phyloP scores from a whole-genome alignment of 1,140 invertebrate genomes.

The Calycopis cecrops region DNA sequence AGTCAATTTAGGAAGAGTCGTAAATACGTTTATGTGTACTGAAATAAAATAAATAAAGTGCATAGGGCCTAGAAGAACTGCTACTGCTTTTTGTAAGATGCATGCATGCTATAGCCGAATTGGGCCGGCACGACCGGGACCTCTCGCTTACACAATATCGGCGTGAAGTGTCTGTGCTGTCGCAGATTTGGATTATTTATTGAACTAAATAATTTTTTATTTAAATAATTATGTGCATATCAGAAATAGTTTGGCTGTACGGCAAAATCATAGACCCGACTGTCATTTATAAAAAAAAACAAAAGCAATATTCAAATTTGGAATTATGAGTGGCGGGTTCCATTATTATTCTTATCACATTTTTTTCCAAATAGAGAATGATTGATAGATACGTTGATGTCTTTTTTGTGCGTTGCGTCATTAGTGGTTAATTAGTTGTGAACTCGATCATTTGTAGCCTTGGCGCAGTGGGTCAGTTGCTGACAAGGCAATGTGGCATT shows the following conservation, averaged over 20 bases:
- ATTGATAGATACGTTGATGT: slow-evolving; percentile 65
- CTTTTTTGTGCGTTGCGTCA: slow-evolving; percentile 64
- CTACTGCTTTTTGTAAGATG: no score
- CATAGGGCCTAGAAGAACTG: no score
- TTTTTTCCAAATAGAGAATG: slow-evolving; percentile 61
- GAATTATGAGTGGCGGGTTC: slow-evolving; percentile 57
- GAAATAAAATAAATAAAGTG: no score
- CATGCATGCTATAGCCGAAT: no score
- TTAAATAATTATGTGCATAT: not conserved
- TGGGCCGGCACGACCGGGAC: no score
- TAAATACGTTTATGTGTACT: no score
- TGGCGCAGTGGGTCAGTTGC: slow-evolving; percentile 18
- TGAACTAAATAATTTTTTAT: no score
- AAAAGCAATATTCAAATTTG: slow-evolving; percentile 64
- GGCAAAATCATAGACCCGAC: not conserved
- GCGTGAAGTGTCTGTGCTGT: no score
- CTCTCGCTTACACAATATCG: no score
- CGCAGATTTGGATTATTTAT: no score
- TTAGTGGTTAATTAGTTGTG: slow-evolving; percentile 69
- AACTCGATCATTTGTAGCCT: slow-evolving; percentile 54
- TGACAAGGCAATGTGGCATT: not conserved
- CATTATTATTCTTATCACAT: slow-evolving; percentile 37
- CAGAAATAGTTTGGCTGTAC: not conserved
- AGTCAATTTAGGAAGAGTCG: no score
- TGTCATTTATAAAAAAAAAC: slow-evolving; percentile 25